Percentiles rank a stretch among this genome's conserved stretches.
Conservation (phyloP, 1,140 invertebrate species). For the Pseudomyrmex sp. region DNA sequence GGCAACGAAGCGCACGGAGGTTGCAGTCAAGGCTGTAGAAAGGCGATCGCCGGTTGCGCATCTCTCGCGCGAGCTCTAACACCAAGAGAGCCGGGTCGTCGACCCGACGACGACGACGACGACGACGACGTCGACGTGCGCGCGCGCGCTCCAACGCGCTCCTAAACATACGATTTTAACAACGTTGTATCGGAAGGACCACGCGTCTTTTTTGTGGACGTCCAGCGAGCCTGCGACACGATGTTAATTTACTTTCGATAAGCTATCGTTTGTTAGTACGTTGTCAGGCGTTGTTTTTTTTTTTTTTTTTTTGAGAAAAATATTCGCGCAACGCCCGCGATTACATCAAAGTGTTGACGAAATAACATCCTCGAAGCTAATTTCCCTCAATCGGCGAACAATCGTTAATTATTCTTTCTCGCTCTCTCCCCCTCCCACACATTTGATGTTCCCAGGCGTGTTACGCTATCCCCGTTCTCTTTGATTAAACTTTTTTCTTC, state of each 20-base stretch:
- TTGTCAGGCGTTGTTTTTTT: too few species aligned
- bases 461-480: not conserved
- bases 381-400: not conserved
- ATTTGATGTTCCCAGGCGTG: constrained; percentile 23
- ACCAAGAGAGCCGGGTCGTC: constrained; percentile 59
- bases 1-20: constrained; percentile 54
- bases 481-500: constrained; percentile 12
- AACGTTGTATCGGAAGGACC: not conserved
- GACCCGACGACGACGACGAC: constrained; percentile 6
- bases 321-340: not conserved
- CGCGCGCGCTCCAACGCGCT: constrained; percentile 1
- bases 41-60: constrained; percentile 61
- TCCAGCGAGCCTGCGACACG: too few species aligned
- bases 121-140: not conserved
- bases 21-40: constrained; percentile 75
- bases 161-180: too few species aligned
- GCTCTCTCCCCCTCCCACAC: not conserved
- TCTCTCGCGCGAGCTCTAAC: constrained; percentile 38
- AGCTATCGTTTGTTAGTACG: too few species aligned
- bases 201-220: too few species aligned
- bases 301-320: too few species aligned
- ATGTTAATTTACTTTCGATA: too few species aligned
- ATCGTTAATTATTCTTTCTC: constrained; percentile 33
- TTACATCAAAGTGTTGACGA: not conserved
- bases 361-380: constrained; percentile 10